Conservation (phyloP, 2,797 vertebrate genomes). For the Gobionotothen gibberifrons region DNA sequence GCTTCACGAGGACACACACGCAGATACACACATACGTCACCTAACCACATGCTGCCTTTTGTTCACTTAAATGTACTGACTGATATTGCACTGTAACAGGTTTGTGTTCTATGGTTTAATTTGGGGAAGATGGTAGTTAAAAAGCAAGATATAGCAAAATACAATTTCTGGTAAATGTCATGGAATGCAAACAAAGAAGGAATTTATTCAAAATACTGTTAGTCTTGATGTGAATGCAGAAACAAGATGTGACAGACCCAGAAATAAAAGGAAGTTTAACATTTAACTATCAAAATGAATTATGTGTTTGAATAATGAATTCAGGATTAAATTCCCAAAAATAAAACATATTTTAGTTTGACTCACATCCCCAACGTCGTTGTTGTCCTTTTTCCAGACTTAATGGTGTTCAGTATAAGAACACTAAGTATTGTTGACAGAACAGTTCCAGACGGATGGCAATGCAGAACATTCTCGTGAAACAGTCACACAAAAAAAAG, state of each 20-base stretch:
- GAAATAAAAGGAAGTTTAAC: constrained; percentile 31
- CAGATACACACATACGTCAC: constrained; percentile 6
- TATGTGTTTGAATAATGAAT: not conserved
- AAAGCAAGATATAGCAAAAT: constrained; percentile 34
- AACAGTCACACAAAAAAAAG: not conserved
- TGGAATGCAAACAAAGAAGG: constrained; percentile 38
- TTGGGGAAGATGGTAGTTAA: constrained; percentile 34
- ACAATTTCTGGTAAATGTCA: constrained; percentile 40
- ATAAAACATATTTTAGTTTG: constrained; percentile 11
- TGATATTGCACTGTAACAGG: not conserved
- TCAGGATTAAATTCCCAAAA: not conserved
- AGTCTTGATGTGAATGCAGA: constrained; percentile 21
- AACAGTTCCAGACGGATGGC: not conserved
- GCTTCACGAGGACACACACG: constrained; percentile 5
- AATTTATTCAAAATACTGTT: not conserved
- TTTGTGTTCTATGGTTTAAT: not conserved
- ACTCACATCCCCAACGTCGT: constrained; percentile 1
- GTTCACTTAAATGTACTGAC: constrained; percentile 24
- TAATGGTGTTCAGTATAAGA: constrained; percentile 11
- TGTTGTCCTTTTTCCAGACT: not conserved
- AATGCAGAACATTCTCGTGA: not conserved
- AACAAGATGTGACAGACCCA: not conserved
- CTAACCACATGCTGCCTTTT: not conserved
- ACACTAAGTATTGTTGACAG: constrained; percentile 11
- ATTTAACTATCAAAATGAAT: constrained; percentile 24